Evolutionary conservation across 2,888 invertebrate genomes (phyloP).

Genomic region (Xanthia icteritia): DNA sequence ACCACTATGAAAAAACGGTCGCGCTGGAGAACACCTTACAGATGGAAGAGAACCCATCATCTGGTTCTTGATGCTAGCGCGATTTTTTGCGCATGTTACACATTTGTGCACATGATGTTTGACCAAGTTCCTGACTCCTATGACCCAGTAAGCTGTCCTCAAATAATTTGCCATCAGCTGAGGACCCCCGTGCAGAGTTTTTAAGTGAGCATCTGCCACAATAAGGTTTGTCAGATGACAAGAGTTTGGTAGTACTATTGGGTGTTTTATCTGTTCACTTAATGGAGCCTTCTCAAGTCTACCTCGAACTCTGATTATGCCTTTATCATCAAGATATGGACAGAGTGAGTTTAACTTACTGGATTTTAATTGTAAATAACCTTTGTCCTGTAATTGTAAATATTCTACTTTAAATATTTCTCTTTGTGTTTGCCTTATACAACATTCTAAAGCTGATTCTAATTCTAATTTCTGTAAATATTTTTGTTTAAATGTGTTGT

Average conservation of each 20-base stretch:
- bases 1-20: too few species aligned
- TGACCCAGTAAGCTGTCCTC: too few species aligned
- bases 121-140: too few species aligned
- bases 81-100: too few species aligned
- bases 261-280: background rate
- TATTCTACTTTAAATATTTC: background rate
- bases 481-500: too few species aligned
- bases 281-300: background rate
- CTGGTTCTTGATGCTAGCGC: too few species aligned
- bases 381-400: slow-evolving; percentile 15
- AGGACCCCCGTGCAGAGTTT: background rate
- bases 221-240: background rate
- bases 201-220: background rate
- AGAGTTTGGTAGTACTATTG: background rate
- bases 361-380: slow-evolving; percentile 1
- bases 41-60: too few species aligned
- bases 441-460: background rate
- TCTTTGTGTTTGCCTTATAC: background rate
- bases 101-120: too few species aligned
- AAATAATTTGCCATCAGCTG: background rate
- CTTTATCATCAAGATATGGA: slow-evolving; percentile 6
- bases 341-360: background rate
- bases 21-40: too few species aligned
- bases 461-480: too few species aligned
- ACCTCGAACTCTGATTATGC: background rate